Base-by-base conservation (phyloP, 1,140 invertebrate species). In the Monomorium pharaonis region DNA sequence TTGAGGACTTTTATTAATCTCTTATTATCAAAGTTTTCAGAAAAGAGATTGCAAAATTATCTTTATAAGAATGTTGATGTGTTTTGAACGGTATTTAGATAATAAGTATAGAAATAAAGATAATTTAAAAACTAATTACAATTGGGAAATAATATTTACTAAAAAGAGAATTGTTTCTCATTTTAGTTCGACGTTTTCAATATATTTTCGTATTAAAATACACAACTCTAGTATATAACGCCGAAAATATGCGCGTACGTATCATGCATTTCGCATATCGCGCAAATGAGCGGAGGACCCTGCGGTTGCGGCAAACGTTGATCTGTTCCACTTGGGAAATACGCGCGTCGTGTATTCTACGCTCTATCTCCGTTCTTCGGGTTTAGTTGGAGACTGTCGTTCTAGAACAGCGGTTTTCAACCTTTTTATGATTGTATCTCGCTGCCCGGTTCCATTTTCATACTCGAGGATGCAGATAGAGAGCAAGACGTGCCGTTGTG, bases 111-210 rank as follows among this genome's bases (percentile, higher is more conserved):
- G 16, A 51, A 51, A 16, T 30, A 72, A 30, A 1, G 16, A 70
- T 49, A 85, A 78, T 85, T 85, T 85, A 18, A 47, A 24, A 49
- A 37, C 63, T 10, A 27, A 67, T 85, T 85, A 72, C 24, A 18
- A 85, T 33, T 69, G 27, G 21, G 9, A 74, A 76, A 24, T 16
- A 37, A 27, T 30, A 24, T 30, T 60, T 85, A 1, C 2, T 30
- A 44, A 42, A 16, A n/a, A 51, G 33, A 44, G 14, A 24, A 54
- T 80, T 69, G 37, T 85, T 24, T 80, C 62, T 54, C 47, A 18
- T 44, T 77, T 44, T 5, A 49, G 3, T 2, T 4, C 3, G 16
- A 58, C 24, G 9, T 18, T 56, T 56, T 24, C 51, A 75, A 24
- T 33, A 0, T 65, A 30, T 42, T 47, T 33, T 65, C n/a, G 10